These are phyloP conservation scores for Drosophila sp. DNA, from an alignment of 1,140 invertebrate genomes.

Conservation along the genomic window DNA sequence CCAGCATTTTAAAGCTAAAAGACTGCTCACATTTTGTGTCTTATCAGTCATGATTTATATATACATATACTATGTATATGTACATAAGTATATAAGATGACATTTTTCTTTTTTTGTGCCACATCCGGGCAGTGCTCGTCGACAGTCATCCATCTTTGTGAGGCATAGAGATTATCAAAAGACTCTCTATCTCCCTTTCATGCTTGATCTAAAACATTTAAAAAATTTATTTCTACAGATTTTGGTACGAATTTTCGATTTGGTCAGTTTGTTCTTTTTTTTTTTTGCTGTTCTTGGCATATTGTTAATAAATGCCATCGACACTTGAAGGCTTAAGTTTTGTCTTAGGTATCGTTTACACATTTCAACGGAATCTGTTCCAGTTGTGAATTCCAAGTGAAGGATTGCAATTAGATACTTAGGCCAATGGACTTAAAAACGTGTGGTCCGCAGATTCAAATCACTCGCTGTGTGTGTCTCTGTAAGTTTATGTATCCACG, in stretches of 20 bases:
- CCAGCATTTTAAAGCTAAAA: conserved; percentile 26
- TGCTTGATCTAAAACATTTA: conserved; percentile 18
- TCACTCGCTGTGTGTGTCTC: not conserved
- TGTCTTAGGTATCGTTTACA: conserved; percentile 52
- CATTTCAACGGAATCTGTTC: conserved; percentile 51
- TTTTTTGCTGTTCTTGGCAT: conserved; percentile 57
- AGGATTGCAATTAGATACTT: conserved; percentile 55
- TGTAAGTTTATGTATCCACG: not conserved
- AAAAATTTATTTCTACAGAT: conserved; percentile 11
- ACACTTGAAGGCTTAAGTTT: not conserved
- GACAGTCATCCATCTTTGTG: conserved; percentile 51
- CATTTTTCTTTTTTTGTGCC: conserved; percentile 55
- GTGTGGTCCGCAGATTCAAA: conserved; percentile 22
- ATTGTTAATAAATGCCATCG: conserved; percentile 38
- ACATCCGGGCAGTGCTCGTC: conserved; percentile 66
- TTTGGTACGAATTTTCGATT: not conserved
- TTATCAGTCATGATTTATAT: conserved; percentile 72
- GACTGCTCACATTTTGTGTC: conserved; percentile 35
- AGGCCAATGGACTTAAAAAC: conserved; percentile 64
- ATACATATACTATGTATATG: conserved; percentile 30
- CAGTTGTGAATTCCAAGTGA: conserved; percentile 29
- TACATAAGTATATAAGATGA: conserved; percentile 33
- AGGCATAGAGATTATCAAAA: conserved; percentile 58
- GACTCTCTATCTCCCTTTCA: conserved; percentile 6
- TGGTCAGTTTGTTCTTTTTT: not conserved